Conservation (phyloP, 2,113 vertebrate species). For the Tamias sibiricus region DNA sequence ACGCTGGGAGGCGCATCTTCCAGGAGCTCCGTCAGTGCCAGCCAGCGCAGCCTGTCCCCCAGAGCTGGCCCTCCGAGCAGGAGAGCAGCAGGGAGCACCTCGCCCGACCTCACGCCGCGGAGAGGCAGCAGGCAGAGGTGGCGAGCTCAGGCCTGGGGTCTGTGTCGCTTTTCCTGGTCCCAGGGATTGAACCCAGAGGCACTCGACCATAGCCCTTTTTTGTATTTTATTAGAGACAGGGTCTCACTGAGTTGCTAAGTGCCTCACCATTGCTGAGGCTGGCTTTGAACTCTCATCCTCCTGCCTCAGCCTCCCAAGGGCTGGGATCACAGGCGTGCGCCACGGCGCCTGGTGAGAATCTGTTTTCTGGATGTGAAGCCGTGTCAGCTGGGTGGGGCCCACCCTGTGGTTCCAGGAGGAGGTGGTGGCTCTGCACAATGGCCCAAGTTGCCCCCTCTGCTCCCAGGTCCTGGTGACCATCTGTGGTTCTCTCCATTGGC, state of each 20-base stretch:
- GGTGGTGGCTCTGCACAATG: neutral
- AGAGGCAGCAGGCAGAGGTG: no score
- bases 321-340: neutral
- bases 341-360: neutral
- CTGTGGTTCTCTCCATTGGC: neutral
- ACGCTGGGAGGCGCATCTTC: no score
- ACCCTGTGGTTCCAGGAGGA: neutral
- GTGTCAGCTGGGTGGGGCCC: neutral
- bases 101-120: no score
- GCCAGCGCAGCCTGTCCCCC: fast-evolving
- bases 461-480: no score
- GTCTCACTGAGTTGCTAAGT: no score
- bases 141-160: no score
- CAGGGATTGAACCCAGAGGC: no score
- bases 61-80: neutral
- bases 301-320: neutral
- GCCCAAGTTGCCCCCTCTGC: neutral
- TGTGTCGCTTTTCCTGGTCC: no score
- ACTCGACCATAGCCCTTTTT: no score
- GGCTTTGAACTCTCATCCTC: neutral
- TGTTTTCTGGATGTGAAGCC: no score
- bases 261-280: neutral
- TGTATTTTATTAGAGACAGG: neutral
- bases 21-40: no score
- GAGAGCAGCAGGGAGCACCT: no score